Conservation (phyloP, 2,888 invertebrate species). For the Brachynemurus nebulosus region DNA sequence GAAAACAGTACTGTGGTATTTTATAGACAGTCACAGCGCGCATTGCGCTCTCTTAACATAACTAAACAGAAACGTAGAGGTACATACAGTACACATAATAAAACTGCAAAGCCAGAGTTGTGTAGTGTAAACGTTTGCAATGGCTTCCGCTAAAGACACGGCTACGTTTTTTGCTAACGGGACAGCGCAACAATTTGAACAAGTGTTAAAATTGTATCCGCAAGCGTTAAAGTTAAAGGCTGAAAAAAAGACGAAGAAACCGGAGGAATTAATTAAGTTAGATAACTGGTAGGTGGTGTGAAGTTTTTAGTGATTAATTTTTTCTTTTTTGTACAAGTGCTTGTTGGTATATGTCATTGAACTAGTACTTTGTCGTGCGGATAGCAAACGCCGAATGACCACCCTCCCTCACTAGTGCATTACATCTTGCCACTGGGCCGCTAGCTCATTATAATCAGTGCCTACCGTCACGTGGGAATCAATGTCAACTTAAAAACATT, state of each 20-base stretch:
- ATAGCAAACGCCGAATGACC: slow-evolving; percentile 32
- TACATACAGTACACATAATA: background rate
- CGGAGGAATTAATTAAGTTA: slow-evolving; percentile 86
- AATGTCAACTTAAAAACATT: slow-evolving; percentile 49
- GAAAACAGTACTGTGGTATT: slow-evolving; percentile 43
- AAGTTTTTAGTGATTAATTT: slow-evolving; percentile 13
- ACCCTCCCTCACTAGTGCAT: slow-evolving; percentile 51
- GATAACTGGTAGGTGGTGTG: slow-evolving; percentile 80
- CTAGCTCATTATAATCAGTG: slow-evolving; percentile 51
- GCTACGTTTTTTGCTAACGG: slow-evolving; percentile 89
- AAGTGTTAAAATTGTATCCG: slow-evolving; percentile 81
- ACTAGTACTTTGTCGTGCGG: slow-evolving; percentile 23
- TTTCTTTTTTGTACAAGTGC: slow-evolving; percentile 7
- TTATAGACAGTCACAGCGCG: slow-evolving; percentile 38
- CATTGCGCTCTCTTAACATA: slow-evolving; percentile 22
- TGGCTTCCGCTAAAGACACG: slow-evolving; percentile 80
- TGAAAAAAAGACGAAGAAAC: slow-evolving; percentile 80
- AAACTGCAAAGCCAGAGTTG: slow-evolving; percentile 5
- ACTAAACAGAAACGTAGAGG: background rate
- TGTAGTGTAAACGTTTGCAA: slow-evolving; percentile 48
- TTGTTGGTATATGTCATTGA: slow-evolving; percentile 27
- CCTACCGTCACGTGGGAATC: slow-evolving; percentile 52
- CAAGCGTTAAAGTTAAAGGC: slow-evolving; percentile 84
- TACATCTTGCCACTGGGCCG: slow-evolving; percentile 41
- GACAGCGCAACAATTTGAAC: slow-evolving; percentile 72